These are phyloP conservation scores for Drosophila kikkawai DNA, from an alignment of 1,140 invertebrate genomes.

Conservation along the genomic window DNA sequence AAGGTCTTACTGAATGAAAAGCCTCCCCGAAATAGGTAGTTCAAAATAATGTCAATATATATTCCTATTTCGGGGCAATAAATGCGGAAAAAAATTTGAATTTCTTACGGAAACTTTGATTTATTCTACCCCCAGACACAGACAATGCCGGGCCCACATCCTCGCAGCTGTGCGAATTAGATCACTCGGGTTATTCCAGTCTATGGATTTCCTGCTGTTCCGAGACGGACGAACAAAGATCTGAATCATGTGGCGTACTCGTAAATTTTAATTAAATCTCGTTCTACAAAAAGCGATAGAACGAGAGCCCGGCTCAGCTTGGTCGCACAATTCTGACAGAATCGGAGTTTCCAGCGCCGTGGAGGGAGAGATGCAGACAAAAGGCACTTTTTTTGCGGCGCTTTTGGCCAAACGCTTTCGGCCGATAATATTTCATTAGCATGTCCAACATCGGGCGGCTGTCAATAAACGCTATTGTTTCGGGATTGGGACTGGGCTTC, in stretches of 20 bases:
- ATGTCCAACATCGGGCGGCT: constrained; percentile 68
- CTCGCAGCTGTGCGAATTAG: constrained; percentile 70
- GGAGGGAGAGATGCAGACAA: constrained; percentile 50
- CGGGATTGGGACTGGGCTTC: constrained; percentile 2
- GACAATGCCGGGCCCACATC: constrained; percentile 51
- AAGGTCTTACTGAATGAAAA: constrained; percentile 2
- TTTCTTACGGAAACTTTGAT: constrained; percentile 38
- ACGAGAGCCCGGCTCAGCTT: constrained; percentile 11
- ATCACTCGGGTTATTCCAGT: constrained; percentile 78
- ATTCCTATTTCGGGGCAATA: constrained; percentile 16
- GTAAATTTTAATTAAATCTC: constrained; percentile 80
- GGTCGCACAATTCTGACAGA: constrained; percentile 45
- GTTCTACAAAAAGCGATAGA: constrained; percentile 45
- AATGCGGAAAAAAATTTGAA: constrained; percentile 42
- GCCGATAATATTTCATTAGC: constrained; percentile 73
- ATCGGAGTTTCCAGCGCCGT: constrained; percentile 68
- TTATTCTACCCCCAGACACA: constrained; percentile 47
- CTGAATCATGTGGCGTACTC: constrained; percentile 52
- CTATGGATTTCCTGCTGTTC: constrained; percentile 72
- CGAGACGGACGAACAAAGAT: constrained; percentile 51
- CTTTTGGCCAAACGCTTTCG: constrained; percentile 40
- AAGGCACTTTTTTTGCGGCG: constrained; percentile 61
- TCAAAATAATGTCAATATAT: constrained; percentile 30
- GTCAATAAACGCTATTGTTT: constrained; percentile 72
- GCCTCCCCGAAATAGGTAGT: constrained; percentile 18